Evolutionary conservation across 2,797 vertebrate species (phyloP), one percentile per base, ranked within the genome.

Genomic region (Sebastes iracundus): DNA sequence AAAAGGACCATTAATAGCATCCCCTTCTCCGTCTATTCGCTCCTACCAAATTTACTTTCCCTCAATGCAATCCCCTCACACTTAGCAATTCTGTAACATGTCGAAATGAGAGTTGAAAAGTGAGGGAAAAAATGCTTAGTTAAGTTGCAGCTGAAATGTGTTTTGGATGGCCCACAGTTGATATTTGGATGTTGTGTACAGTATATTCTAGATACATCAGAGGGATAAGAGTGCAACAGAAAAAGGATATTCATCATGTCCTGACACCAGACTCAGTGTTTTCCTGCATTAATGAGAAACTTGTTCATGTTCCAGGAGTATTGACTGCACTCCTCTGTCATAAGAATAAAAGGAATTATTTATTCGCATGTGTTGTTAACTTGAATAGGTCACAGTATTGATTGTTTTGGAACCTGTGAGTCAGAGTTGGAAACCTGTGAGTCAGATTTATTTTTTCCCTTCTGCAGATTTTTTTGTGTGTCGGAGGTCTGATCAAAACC

Each of bases 361-460:
- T 53, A 78, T 33, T 30, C 38, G 23, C 74, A 22, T 75, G 76
- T 75, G 76, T 76, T 83, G 59, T 72, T 79, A 16, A 18, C 18
- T 60, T 76, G 78, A 71, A 69, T 80, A 89, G 68, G 79, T 80
- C 74, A 78, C 18, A 18, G 7, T 80, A 86, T 86, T 63, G 81
- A 85, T 88, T 79, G 35, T 70, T 77, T 49, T 78, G 81, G 42
- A 70, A 75, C 72, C 55, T 53, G 9, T 68, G 73, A 77, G 70
- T 69, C 65, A 73, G 23, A 62, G 64, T 49, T 81, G 16, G n/a
- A 77, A 77, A 72, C 77, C 62, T 75, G 59, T 42, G 66, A 80
- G 30, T 72, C 38, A 74, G 20, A 53, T 56, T 35, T 30, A 6
- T 77, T 80, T 76, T 70, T 25, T 33, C 13, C 7, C 14, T 16